These are phyloP conservation scores for Piezodorus guildinii DNA, from an alignment of 1,140 invertebrate species.

Conservation along the genomic window DNA sequence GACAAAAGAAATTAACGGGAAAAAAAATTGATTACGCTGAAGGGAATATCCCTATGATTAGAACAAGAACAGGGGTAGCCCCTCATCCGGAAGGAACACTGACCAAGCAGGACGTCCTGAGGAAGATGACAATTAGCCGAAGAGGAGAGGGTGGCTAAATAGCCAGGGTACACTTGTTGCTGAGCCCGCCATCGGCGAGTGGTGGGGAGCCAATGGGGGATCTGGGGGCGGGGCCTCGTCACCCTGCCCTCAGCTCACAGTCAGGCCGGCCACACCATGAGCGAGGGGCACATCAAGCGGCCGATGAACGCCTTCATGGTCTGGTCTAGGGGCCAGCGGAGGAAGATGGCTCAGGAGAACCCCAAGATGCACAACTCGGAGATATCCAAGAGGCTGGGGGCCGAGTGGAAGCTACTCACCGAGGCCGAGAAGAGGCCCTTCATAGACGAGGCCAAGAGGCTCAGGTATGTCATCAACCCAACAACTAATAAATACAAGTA, in stretches of 20 bases:
- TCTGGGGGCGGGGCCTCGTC: neutral
- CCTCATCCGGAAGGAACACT: neutral
- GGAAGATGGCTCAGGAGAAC: conserved; percentile 96
- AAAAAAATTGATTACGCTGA: no score
- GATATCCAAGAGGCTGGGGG: conserved; percentile 81
- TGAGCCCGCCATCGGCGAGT: neutral
- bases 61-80: no score
- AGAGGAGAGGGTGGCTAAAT: neutral
- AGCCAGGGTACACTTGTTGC: neutral
- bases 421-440: conserved; percentile 95
- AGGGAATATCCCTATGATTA: no score
- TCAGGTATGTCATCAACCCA: conserved; percentile 39
- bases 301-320: conserved; percentile 94
- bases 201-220: neutral
- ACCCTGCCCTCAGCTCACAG: neutral
- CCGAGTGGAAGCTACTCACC: conserved; percentile 93
- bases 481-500: no score
- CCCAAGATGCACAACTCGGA: conserved; percentile 97
- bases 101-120: neutral
- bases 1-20: no score
- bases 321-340: conserved; percentile 75
- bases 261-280: neutral
- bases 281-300: conserved; percentile 57
- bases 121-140: neutral
- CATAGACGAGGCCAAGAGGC: conserved; percentile 89